Evolutionary conservation across 1,140 invertebrate genomes (phyloP).

Genomic region (Drosophila biarmipes): DNA sequence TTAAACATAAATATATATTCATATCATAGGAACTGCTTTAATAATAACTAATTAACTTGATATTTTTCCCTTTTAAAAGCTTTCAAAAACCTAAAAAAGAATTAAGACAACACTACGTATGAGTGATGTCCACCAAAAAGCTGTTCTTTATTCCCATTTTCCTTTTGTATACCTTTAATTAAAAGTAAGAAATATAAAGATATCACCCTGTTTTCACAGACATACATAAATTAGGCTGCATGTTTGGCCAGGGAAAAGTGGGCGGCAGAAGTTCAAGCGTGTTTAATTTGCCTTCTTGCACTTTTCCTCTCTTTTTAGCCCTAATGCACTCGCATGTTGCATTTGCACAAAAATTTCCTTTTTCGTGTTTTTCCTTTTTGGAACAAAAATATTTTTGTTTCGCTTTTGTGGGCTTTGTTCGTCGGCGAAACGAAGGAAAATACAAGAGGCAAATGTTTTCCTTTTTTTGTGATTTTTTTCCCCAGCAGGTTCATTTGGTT

Average conservation of each 20-base stretch:
- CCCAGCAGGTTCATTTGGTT: conserved; percentile 10
- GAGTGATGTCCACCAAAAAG: neutral
- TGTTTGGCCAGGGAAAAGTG: conserved; percentile 9
- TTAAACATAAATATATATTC: too few relatives aligned
- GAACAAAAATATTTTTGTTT: conserved; percentile 45
- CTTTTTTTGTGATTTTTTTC: conserved; percentile 10
- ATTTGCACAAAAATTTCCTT: conserved; percentile 54
- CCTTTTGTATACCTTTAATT: neutral
- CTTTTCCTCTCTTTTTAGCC: conserved; percentile 11
- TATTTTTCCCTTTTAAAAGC: too few relatives aligned
- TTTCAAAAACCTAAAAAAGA: neutral
- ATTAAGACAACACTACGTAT: neutral
- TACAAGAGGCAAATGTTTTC: conserved; percentile 34
- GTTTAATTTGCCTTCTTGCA: conserved; percentile 57
- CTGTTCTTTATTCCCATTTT: neutral
- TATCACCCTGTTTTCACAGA: conserved; percentile 27
- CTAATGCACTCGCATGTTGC: conserved; percentile 49
- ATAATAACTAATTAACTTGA: too few relatives aligned
- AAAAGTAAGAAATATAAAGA: neutral
- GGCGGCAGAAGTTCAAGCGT: conserved; percentile 43
- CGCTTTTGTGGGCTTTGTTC: conserved; percentile 36
- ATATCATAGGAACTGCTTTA: too few relatives aligned
- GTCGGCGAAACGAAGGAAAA: conserved; percentile 34
- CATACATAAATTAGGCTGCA: conserved; percentile 48
- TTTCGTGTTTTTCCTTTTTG: conserved; percentile 23